phyloP scores from a whole-genome alignment of 2,888 invertebrate genomes.

The Limnephilus rhombicus region DNA sequence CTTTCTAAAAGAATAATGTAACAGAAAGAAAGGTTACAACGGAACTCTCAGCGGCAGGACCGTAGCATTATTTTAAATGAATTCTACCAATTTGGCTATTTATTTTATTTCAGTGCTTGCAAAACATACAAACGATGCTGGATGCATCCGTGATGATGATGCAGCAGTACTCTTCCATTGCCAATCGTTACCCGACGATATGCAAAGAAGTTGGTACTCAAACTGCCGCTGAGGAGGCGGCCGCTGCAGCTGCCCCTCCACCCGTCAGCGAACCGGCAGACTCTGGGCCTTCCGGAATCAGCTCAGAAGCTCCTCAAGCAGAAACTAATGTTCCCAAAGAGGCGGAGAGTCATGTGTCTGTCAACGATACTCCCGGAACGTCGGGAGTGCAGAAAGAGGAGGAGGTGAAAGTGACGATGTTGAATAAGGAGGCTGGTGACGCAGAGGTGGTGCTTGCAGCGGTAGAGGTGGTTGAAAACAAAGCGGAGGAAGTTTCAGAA shows the following conservation, averaged over 20 bases:
- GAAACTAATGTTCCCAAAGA: not conserved
- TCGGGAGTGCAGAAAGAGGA: conserved; percentile 45
- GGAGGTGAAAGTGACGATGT: not conserved
- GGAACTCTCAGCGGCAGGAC: no score
- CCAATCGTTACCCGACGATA: conserved; percentile 77
- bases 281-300: conserved; percentile 70
- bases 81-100: conserved; percentile 25
- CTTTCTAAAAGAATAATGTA: no score
- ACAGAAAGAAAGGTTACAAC: no score
- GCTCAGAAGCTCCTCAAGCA: not conserved
- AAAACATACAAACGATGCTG: conserved; percentile 92
- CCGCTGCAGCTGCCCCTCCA: conserved; percentile 56
- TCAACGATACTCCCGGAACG: conserved; percentile 67
- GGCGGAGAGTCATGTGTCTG: conserved; percentile 31
- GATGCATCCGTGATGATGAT: conserved; percentile 96
- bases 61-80: no score
- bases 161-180: conserved; percentile 92
- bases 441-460: not conserved
- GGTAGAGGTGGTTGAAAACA: conserved; percentile 4
- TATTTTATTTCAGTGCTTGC: conserved; percentile 79
- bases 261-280: conserved; percentile 62
- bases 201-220: conserved; percentile 72
- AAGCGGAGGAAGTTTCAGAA: not conserved
- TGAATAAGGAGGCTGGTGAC: not conserved
- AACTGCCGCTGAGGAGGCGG: conserved; percentile 69